A percentile compares a stretch with the other conserved stretches of the same genome.
Evolutionary conservation across 1,140 invertebrate genomes (phyloP).

Genomic region (Caerostris darwini): DNA sequence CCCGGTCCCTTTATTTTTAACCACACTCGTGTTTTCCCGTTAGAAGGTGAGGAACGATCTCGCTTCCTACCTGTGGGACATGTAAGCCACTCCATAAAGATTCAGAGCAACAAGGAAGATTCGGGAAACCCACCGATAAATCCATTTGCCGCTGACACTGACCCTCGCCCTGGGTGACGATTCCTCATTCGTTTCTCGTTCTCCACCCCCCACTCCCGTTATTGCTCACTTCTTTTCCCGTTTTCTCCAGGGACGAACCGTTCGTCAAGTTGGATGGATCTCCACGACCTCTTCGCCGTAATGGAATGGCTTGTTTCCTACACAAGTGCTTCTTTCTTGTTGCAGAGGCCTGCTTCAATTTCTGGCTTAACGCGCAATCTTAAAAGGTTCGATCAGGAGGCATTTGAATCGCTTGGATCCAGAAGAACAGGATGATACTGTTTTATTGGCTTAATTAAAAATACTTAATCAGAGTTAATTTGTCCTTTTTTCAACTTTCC

Average conservation of each 20-base stretch:
- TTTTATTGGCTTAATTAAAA: no score
- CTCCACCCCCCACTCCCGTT: slow-evolving; percentile 3
- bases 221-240: slow-evolving; percentile 29
- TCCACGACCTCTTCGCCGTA: slow-evolving; percentile 45
- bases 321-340: slow-evolving; percentile 13
- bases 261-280: slow-evolving; percentile 36
- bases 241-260: background rate
- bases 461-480: no score
- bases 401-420: background rate
- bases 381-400: background rate
- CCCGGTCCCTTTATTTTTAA: background rate
- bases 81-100: slow-evolving; percentile 60
- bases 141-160: slow-evolving; percentile 63
- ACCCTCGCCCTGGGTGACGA: slow-evolving; percentile 57
- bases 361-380: background rate
- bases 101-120: slow-evolving; percentile 52
- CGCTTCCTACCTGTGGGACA: slow-evolving; percentile 41
- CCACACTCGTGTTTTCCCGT: slow-evolving; percentile 15
- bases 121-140: slow-evolving; percentile 51
- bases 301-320: slow-evolving; percentile 58
- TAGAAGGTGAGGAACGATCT: slow-evolving; percentile 45
- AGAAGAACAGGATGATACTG: no score
- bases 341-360: background rate
- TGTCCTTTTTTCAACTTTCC: no score
- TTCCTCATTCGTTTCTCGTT: slow-evolving; percentile 59